Evolutionary conservation across 2,113 vertebrate genomes (phyloP).

Genomic region (Ibidorhyncha struthersii): DNA sequence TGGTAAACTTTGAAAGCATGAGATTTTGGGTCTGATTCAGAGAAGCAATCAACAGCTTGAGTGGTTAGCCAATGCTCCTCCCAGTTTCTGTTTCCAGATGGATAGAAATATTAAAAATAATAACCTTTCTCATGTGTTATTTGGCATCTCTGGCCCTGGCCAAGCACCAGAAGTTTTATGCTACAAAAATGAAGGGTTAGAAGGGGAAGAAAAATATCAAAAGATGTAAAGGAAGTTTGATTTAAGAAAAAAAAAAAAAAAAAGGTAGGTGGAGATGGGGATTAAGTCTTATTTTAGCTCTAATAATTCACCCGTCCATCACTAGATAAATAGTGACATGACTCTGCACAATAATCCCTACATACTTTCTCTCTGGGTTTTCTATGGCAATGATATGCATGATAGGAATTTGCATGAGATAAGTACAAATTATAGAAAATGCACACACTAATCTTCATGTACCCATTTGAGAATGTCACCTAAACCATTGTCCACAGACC

Average conservation of each 20-base stretch:
- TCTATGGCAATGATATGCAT: neutral
- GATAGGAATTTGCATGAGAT: slow-evolving; percentile 35
- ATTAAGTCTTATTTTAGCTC: slow-evolving; percentile 23
- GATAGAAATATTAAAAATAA: neutral
- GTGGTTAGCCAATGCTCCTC: neutral
- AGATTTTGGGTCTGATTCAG: slow-evolving; percentile 18
- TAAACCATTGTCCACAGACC: neutral
- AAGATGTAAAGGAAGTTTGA: neutral
- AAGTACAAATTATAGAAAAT: neutral
- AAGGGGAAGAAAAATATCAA: neutral
- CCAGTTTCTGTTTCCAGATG: slow-evolving; percentile 7
- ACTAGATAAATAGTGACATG: slow-evolving; percentile 6
- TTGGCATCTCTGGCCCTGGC: neutral
- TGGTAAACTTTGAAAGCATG: neutral
- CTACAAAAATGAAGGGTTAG: neutral
- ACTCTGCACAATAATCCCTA: neutral
- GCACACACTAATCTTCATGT: neutral
- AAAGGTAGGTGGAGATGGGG: neutral
- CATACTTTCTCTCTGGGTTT: neutral
- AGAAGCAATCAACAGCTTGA: neutral
- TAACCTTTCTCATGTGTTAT: neutral
- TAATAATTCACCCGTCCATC: neutral
- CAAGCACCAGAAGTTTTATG: neutral
- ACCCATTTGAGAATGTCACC: neutral
- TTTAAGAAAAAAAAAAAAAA: neutral